Percentiles rank a stretch among this genome's conserved stretches.
Conservation (phyloP, 2,888 invertebrate species). For the Tipula lateralis region DNA sequence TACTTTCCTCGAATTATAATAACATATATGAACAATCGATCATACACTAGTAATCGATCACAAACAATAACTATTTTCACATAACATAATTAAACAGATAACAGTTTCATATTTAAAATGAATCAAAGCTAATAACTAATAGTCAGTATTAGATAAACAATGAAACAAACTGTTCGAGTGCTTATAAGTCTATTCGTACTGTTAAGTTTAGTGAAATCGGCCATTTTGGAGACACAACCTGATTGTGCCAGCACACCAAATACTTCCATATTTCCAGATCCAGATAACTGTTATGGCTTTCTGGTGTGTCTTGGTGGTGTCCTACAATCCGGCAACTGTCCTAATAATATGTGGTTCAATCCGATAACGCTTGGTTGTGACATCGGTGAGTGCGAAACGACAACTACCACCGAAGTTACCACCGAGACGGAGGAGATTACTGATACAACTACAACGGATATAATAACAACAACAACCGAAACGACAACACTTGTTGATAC, state of each 20-base stretch:
- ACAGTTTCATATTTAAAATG: not conserved
- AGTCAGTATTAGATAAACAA: not conserved
- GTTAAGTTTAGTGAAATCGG: not conserved
- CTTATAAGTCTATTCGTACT: not conserved
- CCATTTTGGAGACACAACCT: not conserved
- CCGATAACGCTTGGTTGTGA: slow-evolving; percentile 42
- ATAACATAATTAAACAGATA: too few species aligned
- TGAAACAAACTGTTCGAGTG: not conserved
- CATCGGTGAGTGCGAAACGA: slow-evolving; percentile 39
- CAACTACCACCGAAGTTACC: not conserved
- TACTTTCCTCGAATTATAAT: too few species aligned
- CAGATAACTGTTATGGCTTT: not conserved
- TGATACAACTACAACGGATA: not conserved
- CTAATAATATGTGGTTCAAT: slow-evolving; percentile 43
- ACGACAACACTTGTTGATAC: not conserved
- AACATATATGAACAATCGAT: too few species aligned
- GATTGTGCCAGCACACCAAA: not conserved
- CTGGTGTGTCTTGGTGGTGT: not conserved
- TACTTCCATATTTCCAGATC: not conserved
- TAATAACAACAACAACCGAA: not conserved
- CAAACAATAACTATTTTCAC: too few species aligned
- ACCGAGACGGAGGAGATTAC: not conserved
- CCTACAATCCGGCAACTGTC: slow-evolving; percentile 38
- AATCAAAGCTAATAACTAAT: not conserved
- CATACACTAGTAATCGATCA: too few species aligned